Percentiles rank a stretch among this genome's conserved stretches.
phyloP scores from a whole-genome alignment of 2,888 invertebrate genomes.

The Biston stratarius region DNA sequence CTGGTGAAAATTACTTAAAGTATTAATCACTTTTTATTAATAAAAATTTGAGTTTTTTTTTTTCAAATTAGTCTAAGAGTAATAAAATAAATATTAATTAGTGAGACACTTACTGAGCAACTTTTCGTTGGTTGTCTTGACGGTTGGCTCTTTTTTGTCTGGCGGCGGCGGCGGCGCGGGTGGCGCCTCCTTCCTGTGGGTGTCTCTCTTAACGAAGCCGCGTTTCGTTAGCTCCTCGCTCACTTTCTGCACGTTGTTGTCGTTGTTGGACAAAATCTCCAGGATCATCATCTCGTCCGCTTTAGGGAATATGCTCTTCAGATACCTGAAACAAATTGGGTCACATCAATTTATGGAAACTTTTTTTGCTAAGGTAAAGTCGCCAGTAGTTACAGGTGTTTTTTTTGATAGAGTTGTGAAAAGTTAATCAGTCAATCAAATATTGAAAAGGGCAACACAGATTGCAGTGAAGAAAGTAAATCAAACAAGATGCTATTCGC shows the following conservation, averaged over 20 bases:
- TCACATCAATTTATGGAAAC: not conserved
- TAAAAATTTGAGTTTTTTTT: too few species aligned
- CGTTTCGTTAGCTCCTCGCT: conserved; percentile 92
- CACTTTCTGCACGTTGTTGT: conserved; percentile 96
- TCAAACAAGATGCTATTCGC: not conserved
- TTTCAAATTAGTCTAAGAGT: too few species aligned
- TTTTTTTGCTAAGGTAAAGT: too few species aligned
- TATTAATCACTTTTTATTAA: too few species aligned
- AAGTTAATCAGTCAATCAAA: too few species aligned
- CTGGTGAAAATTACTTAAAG: too few species aligned
- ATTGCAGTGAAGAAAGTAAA: not conserved
- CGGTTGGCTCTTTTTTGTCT: conserved; percentile 86
- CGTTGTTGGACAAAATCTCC: conserved; percentile 93
- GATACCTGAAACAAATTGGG: conserved; percentile 87
- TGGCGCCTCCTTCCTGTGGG: conserved; percentile 62
- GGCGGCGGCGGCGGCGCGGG: conserved; percentile 62
- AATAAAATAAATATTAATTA: not conserved
- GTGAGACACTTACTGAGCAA: conserved; percentile 84
- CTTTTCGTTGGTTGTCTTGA: conserved; percentile 90
- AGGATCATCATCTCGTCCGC: conserved; percentile 95
- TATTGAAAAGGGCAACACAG: too few species aligned
- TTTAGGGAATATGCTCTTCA: conserved; percentile 95
- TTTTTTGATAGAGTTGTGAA: too few species aligned
- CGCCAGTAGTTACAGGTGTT: too few species aligned
- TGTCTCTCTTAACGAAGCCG: conserved; percentile 94